Conservation (phyloP, 1,140 invertebrate genomes). For the Drosophila sechellia region DNA sequence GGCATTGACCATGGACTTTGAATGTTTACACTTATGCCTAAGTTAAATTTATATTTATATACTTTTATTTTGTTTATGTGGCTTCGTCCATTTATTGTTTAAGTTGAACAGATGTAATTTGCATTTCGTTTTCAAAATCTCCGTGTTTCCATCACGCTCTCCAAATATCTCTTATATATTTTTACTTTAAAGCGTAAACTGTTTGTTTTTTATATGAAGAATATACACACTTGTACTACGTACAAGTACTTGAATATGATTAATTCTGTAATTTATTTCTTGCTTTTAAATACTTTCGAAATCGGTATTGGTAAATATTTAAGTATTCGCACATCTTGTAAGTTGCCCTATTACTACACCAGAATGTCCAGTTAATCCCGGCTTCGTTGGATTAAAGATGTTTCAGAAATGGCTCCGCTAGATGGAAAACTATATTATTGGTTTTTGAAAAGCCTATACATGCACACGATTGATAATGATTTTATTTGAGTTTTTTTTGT, state of each 20-base stretch:
- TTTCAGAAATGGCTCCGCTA: not conserved
- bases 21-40: conserved; percentile 29
- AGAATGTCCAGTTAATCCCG: not conserved
- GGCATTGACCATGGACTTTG: conserved; percentile 45
- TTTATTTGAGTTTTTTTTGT: conserved; percentile 26
- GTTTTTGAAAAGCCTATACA: conserved; percentile 12
- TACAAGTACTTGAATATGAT: conserved; percentile 4
- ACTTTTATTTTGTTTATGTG: conserved; percentile 27
- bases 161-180: conserved; percentile 23
- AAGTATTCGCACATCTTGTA: not conserved
- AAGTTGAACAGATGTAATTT: conserved; percentile 30
- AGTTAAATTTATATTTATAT: conserved; percentile 21
- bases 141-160: conserved; percentile 14
- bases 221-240: conserved; percentile 22
- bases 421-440: conserved; percentile 3
- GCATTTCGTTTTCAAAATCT: conserved; percentile 34
- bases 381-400: conserved; percentile 3
- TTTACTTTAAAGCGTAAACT: not conserved
- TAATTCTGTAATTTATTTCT: conserved; percentile 6
- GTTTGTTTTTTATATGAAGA: conserved; percentile 22
- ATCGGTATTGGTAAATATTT: not conserved
- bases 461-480: conserved; percentile 22
- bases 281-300: conserved; percentile 8
- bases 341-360: not conserved
- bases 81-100: conserved; percentile 15